Evolutionary conservation across 2,113 vertebrate genomes (phyloP), one percentile per base, ranked within the genome.

Genomic region (Sprattus sprattus): DNA sequence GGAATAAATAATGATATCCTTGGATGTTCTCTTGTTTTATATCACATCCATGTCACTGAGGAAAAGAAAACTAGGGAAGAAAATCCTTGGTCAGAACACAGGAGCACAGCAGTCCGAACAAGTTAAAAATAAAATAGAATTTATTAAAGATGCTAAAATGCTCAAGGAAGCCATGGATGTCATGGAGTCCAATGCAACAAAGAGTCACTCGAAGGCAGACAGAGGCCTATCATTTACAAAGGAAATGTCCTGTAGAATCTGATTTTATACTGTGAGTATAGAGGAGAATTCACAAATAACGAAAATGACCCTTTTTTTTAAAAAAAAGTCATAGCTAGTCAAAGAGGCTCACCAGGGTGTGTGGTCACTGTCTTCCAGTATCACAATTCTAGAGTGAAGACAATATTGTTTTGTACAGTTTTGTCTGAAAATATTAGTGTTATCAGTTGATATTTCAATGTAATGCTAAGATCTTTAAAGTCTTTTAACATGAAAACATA

Each of bases 61-160:
- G 71, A 39, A 39, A 44, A 78, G 9, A 78, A 28, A 32, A 78
- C 5, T 4, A 15, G 28, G 39, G 2, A 39, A 39, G 39, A 39
- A 39, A 39, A 39, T 78, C 15, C 6, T 39, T 11, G 32, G 71
- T 10, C 28, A 11, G 7, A 84, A 81, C 22, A 87, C 20, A 85
- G 67, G 84, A 88, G 81, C n/a, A 83, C 45, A 85, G 71, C 50
- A 85, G 71, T 52, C 67, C 3, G 60, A 88, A 80, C 25, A 82
- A 75, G 46, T 82, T 88, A 84, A 88, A 86, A 86, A 85, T 75
- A 83, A 67, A 47, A 88, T 86, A 49, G 80, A 87, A 91, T 91
- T 92, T 93, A 87, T 90, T 93, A 45, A 85, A 90, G 78, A 88
- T 88, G 86, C 67, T 88, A 87, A 89, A 47, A 39, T 80, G 45